Base-by-base conservation (phyloP, 2,888 invertebrate species). In the Galeruca laticollis region DNA sequence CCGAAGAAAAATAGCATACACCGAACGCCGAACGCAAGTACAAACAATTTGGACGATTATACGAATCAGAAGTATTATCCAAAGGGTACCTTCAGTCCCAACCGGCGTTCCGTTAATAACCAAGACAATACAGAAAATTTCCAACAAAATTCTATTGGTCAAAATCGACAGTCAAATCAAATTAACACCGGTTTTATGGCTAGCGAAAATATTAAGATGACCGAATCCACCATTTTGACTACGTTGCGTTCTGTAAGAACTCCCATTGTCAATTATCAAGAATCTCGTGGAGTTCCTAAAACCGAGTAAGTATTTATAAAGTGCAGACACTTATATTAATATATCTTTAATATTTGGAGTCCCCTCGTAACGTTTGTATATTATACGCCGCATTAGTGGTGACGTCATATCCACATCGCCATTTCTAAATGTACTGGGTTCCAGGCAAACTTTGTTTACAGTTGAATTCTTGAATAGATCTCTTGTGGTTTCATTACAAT, bases 201-300 rank as follows among this genome's bases (percentile, higher is more conserved):
- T 9, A 18, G 9, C 2, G 9, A 47, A 18, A 57, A 15, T 15
- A 18, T 57, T 8, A 57, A 35, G 9, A 57, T 77, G 52, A 68
- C 75, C 2, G 73, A 77, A 57, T 77, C 76, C 10, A 72, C 71
- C 47, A 47, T 78, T 10, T 52, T 79, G 13, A 65, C 70, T 60
- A 73, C 75, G 26, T 62, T 82, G 35, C 63, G 77, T 35, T 72
- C 75, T 56, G 68, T 83, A 13, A 74, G 85, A 65, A 80, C 82
- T 67, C 84, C 83, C 4, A 72, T 85, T n/a, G 81, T 82, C 0
- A 81, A 82, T 33, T 85, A 84, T 67, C 82, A 84, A 73, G 82
- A 82, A 70, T 71, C 76, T 31, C 76, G 79, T 56, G 84, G 85
- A 8, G 73, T 84, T 60, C 69, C 81, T 0, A 80, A 78, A 77